Evolutionary conservation across 2,888 invertebrate genomes (phyloP).

Genomic region (Parapristionchus giblindavisi): DNA sequence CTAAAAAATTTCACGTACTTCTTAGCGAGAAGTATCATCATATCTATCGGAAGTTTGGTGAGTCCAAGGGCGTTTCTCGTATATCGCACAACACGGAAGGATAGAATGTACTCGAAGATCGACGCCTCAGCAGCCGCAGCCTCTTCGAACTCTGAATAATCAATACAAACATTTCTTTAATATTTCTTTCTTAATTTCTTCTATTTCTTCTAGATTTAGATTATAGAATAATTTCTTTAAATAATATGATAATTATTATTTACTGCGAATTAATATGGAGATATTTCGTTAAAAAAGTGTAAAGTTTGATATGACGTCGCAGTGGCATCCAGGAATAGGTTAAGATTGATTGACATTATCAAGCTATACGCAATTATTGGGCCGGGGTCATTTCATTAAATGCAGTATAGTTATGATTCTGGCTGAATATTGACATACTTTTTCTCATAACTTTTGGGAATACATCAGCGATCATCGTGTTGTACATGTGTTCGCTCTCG

Average conservation of each 20-base stretch:
- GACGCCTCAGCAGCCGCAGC: constrained; percentile 48
- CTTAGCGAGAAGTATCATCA: constrained; percentile 48
- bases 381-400: background rate
- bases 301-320: too few species aligned
- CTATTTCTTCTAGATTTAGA: too few species aligned
- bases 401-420: background rate
- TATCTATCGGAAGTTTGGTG: constrained; percentile 53
- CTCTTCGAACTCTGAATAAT: constrained; percentile 31
- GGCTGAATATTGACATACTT: constrained; percentile 47
- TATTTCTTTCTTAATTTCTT: too few species aligned
- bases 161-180: background rate
- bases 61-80: constrained; percentile 49
- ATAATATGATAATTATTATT: too few species aligned
- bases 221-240: too few species aligned
- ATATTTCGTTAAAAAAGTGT: too few species aligned
- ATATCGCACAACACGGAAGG: constrained; percentile 59
- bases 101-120: constrained; percentile 55
- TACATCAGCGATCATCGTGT: constrained; percentile 39
- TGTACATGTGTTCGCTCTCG: constrained; percentile 55
- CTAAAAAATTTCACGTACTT: constrained; percentile 41
- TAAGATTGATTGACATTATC: background rate
- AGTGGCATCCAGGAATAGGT: background rate
- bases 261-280: too few species aligned
- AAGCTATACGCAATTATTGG: background rate
- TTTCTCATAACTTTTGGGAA: constrained; percentile 50